Base-by-base conservation (phyloP, 2,797 vertebrate genomes). In the Gallirallus australis region DNA sequence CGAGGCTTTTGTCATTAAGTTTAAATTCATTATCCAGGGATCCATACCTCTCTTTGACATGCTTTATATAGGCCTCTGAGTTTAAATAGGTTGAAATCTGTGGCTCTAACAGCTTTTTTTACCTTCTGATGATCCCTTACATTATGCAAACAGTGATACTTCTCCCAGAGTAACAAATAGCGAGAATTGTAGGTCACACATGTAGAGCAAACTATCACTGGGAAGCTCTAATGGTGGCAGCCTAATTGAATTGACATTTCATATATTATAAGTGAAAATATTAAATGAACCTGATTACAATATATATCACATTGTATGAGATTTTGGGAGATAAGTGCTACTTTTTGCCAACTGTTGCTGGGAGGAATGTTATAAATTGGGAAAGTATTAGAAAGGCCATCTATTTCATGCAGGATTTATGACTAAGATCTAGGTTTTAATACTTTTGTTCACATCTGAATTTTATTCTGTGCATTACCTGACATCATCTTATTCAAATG, bases 11-110 rank as follows among this genome's bases (percentile, higher is more conserved):
- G 90, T 93, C 83, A 64, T 97, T 96, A 94, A 71, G 63, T 28
- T 96, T 89, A 60, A 90, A 95, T 90, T 90, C 33, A 64, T 96
- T 92, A 90, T 71, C 81, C 7, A 10, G 68, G 71, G 56, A 73
- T 89, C 71, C 35, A 53, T 86, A 80, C 20, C 6, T 89, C 57
- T 82, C 30, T 84, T 63, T 65, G 73, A 89, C 73, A 60, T 86
- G 70, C 64, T 94, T 73, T 90, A 80, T 90, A 80, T 90, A 86
- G 48, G 83, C 65, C 31, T 3, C 2, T 77, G 56, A 73, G 59
- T 86, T 96, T 73, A 92, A 94, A 64, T 30, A 84, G n/a, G 23
- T 75, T 72, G 66, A 93, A 86, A 86, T 12, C 20, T 28, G 14
- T 1, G 5, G 7, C 56, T 84, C n/a, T 82, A 25, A 63, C 42